Evolutionary conservation across 2,113 vertebrate genomes (phyloP), one percentile per base, ranked within the genome.

Genomic region (Opisthocomus hoazin): DNA sequence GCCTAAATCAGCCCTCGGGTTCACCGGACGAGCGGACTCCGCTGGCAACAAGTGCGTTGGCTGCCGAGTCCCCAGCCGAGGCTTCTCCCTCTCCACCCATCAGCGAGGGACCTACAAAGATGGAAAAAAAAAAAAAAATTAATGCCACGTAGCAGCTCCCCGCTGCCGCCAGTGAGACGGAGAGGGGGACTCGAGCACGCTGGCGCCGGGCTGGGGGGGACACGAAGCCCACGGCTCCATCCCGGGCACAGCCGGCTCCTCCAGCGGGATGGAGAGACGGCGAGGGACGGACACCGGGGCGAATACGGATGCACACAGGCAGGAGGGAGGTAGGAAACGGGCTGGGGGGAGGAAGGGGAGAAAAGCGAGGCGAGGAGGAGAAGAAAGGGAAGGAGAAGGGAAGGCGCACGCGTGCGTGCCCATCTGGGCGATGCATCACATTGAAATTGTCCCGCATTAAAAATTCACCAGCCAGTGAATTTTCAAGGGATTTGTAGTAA

Each of bases 401-500:
- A 83, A 84, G 76, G 77, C 77, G 73, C 65, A 69, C 2, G 37
- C 8, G 34, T 4, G 36, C 6, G 80, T 97, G 96, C 97, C 97
- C 97, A 98, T 94, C 98, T 98, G 98, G 98, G 97, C 97, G 51
- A 93, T 95, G 98, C 98, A 89, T 95, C 98, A 93, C 97, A 97
- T 93, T 96, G 98, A 98, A 97, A 98, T 98, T 97, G 98, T 97
- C 98, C 98, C 87, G 95, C 98, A 99, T 99, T 99, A 99, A 99
- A 99, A 99, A 99, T 99, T 98, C 99, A 99, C 98, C 99, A 99
- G 98, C 97, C 98, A 98, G 98, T 98, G 99, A 99, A 99, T 98
- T 98, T 99, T 98, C 99, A 98, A 98, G 99, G 99, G 99, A 99
- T 99, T 99, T 99, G 98, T 99, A 99, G 99, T 99, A 99, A 99